These are phyloP conservation scores for Cliona cf. orientalis DNA, from an alignment of 37 sponge, comb jelly and placozoan species.

Conservation along the genomic window DNA sequence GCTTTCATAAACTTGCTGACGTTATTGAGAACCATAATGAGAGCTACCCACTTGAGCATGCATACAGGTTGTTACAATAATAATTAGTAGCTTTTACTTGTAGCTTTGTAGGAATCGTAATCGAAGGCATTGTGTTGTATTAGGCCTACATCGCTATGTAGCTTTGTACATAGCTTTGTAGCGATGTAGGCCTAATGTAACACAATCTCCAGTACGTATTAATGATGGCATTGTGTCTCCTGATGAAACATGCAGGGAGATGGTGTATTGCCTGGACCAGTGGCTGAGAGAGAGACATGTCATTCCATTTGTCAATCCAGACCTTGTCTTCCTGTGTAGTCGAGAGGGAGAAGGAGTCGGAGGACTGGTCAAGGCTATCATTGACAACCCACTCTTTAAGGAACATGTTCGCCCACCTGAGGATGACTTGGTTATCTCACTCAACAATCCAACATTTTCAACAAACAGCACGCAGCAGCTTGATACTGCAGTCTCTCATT, in stretches of 20 bases:
- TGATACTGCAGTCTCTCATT: not conserved
- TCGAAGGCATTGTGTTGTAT: too few species aligned
- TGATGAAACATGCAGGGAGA: conserved; percentile 57
- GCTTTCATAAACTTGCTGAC: conserved; percentile 51
- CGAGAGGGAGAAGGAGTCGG: conserved; percentile 55
- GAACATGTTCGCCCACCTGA: conserved; percentile 54
- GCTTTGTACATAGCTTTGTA: too few species aligned
- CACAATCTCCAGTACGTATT: not conserved
- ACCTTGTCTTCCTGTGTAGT: conserved; percentile 53
- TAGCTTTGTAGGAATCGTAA: too few species aligned
- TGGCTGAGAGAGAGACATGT: conserved; percentile 80
- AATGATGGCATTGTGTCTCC: not conserved
- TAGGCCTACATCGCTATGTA: too few species aligned
- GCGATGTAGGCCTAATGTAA: not conserved
- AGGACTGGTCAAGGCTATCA: conserved; percentile 59
- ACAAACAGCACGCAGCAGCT: not conserved
- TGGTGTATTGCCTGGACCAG: conserved; percentile 59
- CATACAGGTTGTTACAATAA: conserved; percentile 52
- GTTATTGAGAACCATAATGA: conserved; percentile 54
- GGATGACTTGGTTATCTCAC: conserved; percentile 61
- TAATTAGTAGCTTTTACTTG: too few species aligned
- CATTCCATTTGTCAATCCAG: conserved; percentile 61
- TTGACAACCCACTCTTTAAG: conserved; percentile 70
- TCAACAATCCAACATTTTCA: conserved; percentile 76
- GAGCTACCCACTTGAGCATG: conserved; percentile 32